Conservation (phyloP, 2,113 vertebrate species). For the Alethe diademata region DNA sequence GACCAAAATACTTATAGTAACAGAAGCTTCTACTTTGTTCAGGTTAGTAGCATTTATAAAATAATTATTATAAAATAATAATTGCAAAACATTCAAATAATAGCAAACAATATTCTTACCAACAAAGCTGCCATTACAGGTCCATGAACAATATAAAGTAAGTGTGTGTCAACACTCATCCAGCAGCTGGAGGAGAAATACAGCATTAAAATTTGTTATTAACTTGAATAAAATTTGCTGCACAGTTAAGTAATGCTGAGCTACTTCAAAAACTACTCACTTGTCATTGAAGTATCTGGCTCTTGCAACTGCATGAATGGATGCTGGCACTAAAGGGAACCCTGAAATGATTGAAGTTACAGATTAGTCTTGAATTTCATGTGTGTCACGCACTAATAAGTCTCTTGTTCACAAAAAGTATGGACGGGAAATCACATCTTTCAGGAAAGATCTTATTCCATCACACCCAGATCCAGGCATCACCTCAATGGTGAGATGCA, state of each 20-base stretch:
- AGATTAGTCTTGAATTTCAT: neutral
- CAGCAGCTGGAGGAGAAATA: constrained; percentile 84
- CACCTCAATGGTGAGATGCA: neutral
- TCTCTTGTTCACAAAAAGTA: neutral
- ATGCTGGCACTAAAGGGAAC: constrained; percentile 91
- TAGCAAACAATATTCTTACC: constrained; percentile 76
- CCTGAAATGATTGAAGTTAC: constrained; percentile 72
- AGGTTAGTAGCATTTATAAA: neutral
- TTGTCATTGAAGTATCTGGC: constrained; percentile 95
- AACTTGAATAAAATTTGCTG: neutral
- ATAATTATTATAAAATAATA: neutral
- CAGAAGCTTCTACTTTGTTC: neutral
- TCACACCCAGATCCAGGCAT: too few species aligned
- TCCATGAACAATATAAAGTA: constrained; percentile 95
- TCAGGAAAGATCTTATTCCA: neutral
- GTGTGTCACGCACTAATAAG: neutral
- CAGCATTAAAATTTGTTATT: constrained; percentile 10
- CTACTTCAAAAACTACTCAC: constrained; percentile 80
- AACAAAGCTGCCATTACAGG: constrained; percentile 93
- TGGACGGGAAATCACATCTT: neutral
- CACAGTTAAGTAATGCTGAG: neutral
- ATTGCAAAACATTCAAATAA: too few species aligned
- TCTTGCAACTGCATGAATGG: constrained; percentile 91
- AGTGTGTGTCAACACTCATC: constrained; percentile 94
- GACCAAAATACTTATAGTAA: neutral